Evolutionary conservation across 2,888 invertebrate species (phyloP).

Genomic region (Latheticus oryzae): DNA sequence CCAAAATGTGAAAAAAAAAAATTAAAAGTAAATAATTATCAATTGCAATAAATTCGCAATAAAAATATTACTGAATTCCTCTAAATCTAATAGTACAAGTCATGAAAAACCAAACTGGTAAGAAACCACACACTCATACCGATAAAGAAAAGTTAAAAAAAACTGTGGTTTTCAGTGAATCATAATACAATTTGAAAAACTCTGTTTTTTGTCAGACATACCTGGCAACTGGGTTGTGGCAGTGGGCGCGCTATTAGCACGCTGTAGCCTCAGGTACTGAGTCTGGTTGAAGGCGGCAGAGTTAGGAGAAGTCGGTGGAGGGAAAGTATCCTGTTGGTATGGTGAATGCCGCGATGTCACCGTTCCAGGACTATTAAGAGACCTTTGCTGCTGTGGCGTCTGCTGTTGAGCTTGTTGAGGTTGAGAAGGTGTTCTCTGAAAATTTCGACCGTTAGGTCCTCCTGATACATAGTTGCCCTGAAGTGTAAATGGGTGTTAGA

Average conservation of each 20-base stretch:
- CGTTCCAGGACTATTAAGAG: slow-evolving; percentile 68
- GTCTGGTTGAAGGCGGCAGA: slow-evolving; percentile 65
- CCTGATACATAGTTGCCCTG: slow-evolving; percentile 46
- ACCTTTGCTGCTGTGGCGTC: slow-evolving; percentile 61
- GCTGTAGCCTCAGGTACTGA: slow-evolving; percentile 70
- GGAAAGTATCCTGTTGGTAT: slow-evolving; percentile 68
- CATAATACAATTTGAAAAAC: too few species aligned
- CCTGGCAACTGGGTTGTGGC: slow-evolving; percentile 73
- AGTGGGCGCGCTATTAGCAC: slow-evolving; percentile 70
- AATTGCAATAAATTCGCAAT: slow-evolving; percentile 37
- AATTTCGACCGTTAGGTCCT: slow-evolving; percentile 50
- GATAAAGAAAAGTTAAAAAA: slow-evolving; percentile 30
- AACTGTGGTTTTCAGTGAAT: slow-evolving; percentile 22
- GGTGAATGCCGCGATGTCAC: slow-evolving; percentile 70
- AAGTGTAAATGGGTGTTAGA: slow-evolving; percentile 35
- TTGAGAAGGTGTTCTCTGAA: slow-evolving; percentile 53
- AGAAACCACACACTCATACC: slow-evolving; percentile 35
- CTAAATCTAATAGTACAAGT: slow-evolving; percentile 28
- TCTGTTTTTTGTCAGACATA: slow-evolving; percentile 57
- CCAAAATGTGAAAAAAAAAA: slow-evolving; percentile 45
- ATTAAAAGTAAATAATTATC: slow-evolving; percentile 27
- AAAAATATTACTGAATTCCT: slow-evolving; percentile 27
- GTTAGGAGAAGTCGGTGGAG: slow-evolving; percentile 67
- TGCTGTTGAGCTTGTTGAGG: slow-evolving; percentile 51
- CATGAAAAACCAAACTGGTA: slow-evolving; percentile 21